Conservation (phyloP, 37 sponge, comb jelly and placozoan species). For the Haliclona indistincta region DNA sequence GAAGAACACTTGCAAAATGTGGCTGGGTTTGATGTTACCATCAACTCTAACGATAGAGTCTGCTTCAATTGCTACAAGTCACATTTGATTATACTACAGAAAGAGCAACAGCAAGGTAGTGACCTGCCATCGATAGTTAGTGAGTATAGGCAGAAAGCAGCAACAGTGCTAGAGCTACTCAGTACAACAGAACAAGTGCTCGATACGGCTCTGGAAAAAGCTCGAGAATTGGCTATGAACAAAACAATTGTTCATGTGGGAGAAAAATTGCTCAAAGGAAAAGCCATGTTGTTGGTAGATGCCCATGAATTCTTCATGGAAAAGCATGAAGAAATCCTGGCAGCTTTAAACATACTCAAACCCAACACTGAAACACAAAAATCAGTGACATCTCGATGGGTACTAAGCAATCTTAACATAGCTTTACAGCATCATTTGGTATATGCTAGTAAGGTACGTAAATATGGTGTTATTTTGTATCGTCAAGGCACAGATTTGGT, state of each 20-base stretch:
- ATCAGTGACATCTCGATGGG: constrained; percentile 2
- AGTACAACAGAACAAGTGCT: no score
- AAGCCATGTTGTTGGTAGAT: constrained; percentile 4
- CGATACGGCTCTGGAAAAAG: not conserved
- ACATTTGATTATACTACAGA: not conserved
- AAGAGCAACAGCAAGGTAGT: not conserved
- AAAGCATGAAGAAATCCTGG: not conserved
- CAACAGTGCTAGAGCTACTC: no score
- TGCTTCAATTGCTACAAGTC: constrained; percentile 10
- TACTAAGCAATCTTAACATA: constrained; percentile 7
- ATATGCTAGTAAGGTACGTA: constrained; percentile 2
- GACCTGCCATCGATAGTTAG: no score
- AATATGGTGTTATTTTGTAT: constrained; percentile 19
- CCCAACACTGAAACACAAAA: not conserved
- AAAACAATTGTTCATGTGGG: constrained; percentile 2
- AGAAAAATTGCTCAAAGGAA: constrained; percentile 1
- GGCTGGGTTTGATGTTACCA: not conserved
- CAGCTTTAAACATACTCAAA: not conserved
- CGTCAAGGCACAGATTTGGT: constrained; percentile 17
- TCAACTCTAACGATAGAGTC: not conserved
- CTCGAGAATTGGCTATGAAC: not conserved
- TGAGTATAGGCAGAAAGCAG: no score
- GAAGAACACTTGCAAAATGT: not conserved
- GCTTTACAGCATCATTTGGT: constrained; percentile 14
- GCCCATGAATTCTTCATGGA: not conserved